Evolutionary conservation across 2,888 invertebrate genomes (phyloP).

Genomic region (Temnothorax ravouxi): DNA sequence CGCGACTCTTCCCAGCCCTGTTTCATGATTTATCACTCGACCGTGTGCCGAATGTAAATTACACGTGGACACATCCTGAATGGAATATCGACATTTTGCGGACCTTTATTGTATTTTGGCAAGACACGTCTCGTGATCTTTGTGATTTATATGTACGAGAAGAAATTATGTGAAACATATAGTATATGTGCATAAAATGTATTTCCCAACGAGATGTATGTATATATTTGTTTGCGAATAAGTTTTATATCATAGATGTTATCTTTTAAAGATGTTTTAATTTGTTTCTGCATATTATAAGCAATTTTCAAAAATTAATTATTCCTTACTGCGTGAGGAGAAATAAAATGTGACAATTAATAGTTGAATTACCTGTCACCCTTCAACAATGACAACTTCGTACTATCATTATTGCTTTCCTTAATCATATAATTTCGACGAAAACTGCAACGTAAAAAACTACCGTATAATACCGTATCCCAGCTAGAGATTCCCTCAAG

Average conservation of each 20-base stretch:
- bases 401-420: too few relatives aligned
- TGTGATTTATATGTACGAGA: not conserved
- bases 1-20: slow-evolving; percentile 27
- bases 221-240: slow-evolving; percentile 1
- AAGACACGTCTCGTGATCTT: not conserved
- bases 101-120: slow-evolving; percentile 42
- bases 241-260: not conserved
- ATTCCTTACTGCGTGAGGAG: not conserved
- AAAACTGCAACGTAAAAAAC: too few relatives aligned
- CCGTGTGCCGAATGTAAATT: slow-evolving; percentile 51
- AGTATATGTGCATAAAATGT: slow-evolving; percentile 18
- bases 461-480: too few relatives aligned
- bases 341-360: not conserved
- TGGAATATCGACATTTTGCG: slow-evolving; percentile 49
- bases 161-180: slow-evolving; percentile 21
- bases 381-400: too few relatives aligned
- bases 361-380: not conserved
- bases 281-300: not conserved
- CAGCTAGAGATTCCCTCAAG: too few relatives aligned
- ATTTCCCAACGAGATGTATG: not conserved
- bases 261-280: not conserved
- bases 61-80: slow-evolving; percentile 42
- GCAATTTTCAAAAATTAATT: not conserved
- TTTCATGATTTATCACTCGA: slow-evolving; percentile 42
- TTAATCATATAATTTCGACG: too few relatives aligned